Base-by-base conservation (phyloP, 2,888 invertebrate genomes). In the Eutolmus rufibarbis region DNA sequence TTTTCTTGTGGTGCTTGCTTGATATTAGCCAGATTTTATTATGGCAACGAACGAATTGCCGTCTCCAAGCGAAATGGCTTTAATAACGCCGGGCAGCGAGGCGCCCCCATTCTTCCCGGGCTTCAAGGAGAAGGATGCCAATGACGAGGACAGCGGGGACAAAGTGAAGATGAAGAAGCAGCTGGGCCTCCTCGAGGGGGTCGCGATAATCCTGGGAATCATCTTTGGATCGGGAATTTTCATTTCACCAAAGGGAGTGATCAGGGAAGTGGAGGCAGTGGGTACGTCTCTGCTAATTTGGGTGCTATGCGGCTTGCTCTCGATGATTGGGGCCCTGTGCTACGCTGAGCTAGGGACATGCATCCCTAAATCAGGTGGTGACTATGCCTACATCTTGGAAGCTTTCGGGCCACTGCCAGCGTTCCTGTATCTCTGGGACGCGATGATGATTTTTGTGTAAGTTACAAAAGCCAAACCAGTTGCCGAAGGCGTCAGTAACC, bases 161-260 rank as follows among this genome's bases (percentile, higher is more conserved):
- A 95, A 94, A 92, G 95, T 97, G 23, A 95, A 95, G 91, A 96
- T 98, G 94, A 97, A 97, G 91, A 97, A 98, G 91, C 96, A 97
- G 91, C 94, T 98, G 23, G 98, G 98, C 0, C 93, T 98, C 77
- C 93, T 97, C 8, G 98, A 98, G 93, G 98, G 98, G 12, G 96
- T 98, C 23, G 97, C 98, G 51, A 97, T 98, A 89, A 98, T 98
- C 91, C 94, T 98, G 88, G 98, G 98, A 87, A 97, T 98, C 87
- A 98, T 98, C 90, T 96, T 98, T 91, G 99, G 99, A 19, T 98
- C 98, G 89, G 97, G 97, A 43, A 99, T 99, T 91, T 99, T 99
- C 92, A 96, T 99, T 89, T 97, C 98, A 0, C 99, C 99, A 0
- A 97, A 97, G 92, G 99, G 98, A 89, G 98, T 99, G 1, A 94